A percentile compares a stretch with the other conserved stretches of the same genome.
Evolutionary conservation across 2,888 invertebrate species (phyloP).

Genomic region (Adelphocoris suturalis): DNA sequence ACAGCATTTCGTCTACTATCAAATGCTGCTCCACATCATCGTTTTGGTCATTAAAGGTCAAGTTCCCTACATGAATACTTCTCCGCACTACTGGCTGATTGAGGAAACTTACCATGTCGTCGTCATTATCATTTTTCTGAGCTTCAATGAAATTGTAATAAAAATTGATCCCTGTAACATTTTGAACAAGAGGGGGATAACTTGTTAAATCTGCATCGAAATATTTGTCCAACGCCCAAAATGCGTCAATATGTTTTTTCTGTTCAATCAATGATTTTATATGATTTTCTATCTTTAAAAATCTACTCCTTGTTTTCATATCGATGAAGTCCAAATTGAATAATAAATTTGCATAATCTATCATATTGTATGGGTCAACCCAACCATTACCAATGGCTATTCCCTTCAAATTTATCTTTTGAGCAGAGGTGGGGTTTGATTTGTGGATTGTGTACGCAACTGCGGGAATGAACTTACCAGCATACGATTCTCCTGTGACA

Average conservation of each 20-base stretch:
- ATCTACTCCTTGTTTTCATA: conserved; percentile 83
- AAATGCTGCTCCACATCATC: conserved; percentile 85
- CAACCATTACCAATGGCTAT: conserved; percentile 90
- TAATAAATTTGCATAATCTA: conserved; percentile 87
- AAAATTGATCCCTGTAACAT: conserved; percentile 86
- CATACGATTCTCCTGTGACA: conserved; percentile 94
- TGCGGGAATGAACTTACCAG: conserved; percentile 84
- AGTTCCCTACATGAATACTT: conserved; percentile 74
- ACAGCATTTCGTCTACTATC: conserved; percentile 88
- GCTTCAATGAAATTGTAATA: conserved; percentile 86
- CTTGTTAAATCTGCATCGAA: conserved; percentile 80
- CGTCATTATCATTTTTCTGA: conserved; percentile 77
- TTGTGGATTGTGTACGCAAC: conserved; percentile 88
- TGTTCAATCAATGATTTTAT: conserved; percentile 83
- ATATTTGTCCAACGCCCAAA: conserved; percentile 84
- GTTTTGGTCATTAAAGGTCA: conserved; percentile 66
- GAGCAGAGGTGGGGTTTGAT: conserved; percentile 79
- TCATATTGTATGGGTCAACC: conserved; percentile 88
- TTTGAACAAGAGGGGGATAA: conserved; percentile 81
- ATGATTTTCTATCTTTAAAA: conserved; percentile 81
- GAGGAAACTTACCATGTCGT: conserved; percentile 76
- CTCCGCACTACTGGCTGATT: conserved; percentile 64
- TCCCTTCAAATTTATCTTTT: conserved; percentile 86
- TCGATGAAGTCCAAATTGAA: conserved; percentile 84
- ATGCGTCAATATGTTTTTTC: conserved; percentile 84